Conservation (phyloP, 2,113 vertebrate species). For the Desmodus rotundus region DNA sequence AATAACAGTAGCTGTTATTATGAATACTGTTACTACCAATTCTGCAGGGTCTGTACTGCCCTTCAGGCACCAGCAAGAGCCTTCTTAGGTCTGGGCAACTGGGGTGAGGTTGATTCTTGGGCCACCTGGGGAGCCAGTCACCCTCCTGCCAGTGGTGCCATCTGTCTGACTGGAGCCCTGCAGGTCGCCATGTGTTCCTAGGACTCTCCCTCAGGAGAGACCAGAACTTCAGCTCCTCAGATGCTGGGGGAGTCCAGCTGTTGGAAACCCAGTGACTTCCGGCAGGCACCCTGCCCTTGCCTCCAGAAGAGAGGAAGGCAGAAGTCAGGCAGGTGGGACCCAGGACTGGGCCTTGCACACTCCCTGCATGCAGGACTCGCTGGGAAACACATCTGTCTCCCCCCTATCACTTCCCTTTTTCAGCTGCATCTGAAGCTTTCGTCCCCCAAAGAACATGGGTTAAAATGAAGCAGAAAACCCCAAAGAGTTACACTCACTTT, state of each 20-base stretch:
- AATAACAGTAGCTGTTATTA: not conserved
- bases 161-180: not conserved
- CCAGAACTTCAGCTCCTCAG: not conserved
- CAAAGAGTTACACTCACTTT: slow-evolving; percentile 82
- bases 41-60: not conserved
- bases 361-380: not conserved
- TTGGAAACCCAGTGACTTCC: not conserved
- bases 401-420: slow-evolving; percentile 27
- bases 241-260: not conserved
- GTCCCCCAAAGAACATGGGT: not conserved
- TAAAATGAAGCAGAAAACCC: slow-evolving; percentile 32
- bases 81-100: not conserved
- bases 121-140: not conserved
- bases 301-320: not conserved
- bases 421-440: slow-evolving; percentile 10
- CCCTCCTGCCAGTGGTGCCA: not conserved
- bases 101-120: not conserved
- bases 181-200: not conserved
- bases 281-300: not conserved
- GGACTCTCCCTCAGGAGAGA: not conserved
- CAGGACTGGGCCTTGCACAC: not conserved
- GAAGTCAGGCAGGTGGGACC: not conserved
- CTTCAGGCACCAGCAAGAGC: not conserved
- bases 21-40: not conserved
- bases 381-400: slow-evolving; percentile 32